Conservation (phyloP, 2,888 invertebrate genomes). For the Patella ulyssiponensis region DNA sequence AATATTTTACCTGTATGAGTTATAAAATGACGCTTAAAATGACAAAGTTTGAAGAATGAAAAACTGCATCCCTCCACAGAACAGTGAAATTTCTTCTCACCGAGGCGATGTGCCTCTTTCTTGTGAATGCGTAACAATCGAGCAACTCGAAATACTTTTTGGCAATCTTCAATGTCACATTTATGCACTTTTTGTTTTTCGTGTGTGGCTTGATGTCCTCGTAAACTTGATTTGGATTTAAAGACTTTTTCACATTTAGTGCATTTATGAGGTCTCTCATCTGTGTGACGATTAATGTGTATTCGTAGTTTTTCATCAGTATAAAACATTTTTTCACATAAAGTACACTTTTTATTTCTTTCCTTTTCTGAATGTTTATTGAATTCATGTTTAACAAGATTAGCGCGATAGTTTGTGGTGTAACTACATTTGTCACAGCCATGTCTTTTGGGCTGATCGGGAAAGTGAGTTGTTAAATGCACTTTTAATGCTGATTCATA, state of each 20-base stretch:
- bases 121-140: conserved; percentile 61
- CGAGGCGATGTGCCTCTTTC: conserved; percentile 61
- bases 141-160: conserved; percentile 60
- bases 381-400: conserved; percentile 63
- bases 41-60: conserved; percentile 68
- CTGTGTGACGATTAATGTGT: conserved; percentile 62
- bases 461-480: conserved; percentile 65
- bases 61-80: conserved; percentile 62
- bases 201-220: conserved; percentile 62
- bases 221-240: conserved; percentile 60
- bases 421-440: conserved; percentile 62
- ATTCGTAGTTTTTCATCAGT: conserved; percentile 62
- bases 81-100: conserved; percentile 62
- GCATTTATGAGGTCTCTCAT: conserved; percentile 60
- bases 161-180: conserved; percentile 66
- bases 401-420: conserved; percentile 65
- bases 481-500: conserved; percentile 65
- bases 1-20: conserved; percentile 66
- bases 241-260: conserved; percentile 64
- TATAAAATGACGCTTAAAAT: conserved; percentile 67
- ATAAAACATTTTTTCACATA: conserved; percentile 65
- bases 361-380: conserved; percentile 58
- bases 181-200: conserved; percentile 56
- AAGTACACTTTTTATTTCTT: conserved; percentile 44
- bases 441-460: conserved; percentile 63